Evolutionary conservation across 2,113 vertebrate species (phyloP), one percentile per base, ranked within the genome.

Genomic region (Cettia cetti): DNA sequence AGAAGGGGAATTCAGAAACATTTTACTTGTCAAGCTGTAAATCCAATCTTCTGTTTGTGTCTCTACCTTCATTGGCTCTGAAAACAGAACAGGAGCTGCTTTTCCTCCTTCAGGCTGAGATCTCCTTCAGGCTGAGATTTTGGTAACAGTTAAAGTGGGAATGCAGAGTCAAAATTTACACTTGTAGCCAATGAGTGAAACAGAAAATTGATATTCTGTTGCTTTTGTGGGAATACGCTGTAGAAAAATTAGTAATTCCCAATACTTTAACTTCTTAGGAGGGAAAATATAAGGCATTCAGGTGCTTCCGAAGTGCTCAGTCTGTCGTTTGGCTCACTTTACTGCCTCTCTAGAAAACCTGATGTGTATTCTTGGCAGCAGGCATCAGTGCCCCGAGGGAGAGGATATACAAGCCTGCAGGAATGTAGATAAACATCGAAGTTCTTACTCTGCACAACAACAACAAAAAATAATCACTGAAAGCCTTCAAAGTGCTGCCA

Each of bases 381-480:
- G 52, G 52, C 49, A 53, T 20, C 44, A 37, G 2, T 50, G 78
- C 49, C 92, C 54, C 2, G 1, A 85, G 92, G 89, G 83, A 89
- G 65, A 79, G 74, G 86, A 95, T 82, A 91, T 60, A 89, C 83
- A 89, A 89, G 77, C 89, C 94, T 95, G 78, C 61, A 87, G 94
- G 94, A 94, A 95, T 65, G 91, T 53, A 95, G 91, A 87, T 95
- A 91, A 89, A 61, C 57, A 95, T 92, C 81, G 78, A 27, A 91
- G 50, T 65, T 86, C 45, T 76, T 84, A 54, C 18, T 66, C 53
- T 89, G 82, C 81, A 61, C 45, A 69, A 86, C 30, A 91, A 89
- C 47, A 66, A 90, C 40, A 89, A 83, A 68, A 80, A 71, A 66
- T 15, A 68, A 87, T 27, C 61, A 82, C 81, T 53, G 84, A 96